phyloP scores from a whole-genome alignment of 1,140 invertebrate species.

The Rhizoglyphus robini region DNA sequence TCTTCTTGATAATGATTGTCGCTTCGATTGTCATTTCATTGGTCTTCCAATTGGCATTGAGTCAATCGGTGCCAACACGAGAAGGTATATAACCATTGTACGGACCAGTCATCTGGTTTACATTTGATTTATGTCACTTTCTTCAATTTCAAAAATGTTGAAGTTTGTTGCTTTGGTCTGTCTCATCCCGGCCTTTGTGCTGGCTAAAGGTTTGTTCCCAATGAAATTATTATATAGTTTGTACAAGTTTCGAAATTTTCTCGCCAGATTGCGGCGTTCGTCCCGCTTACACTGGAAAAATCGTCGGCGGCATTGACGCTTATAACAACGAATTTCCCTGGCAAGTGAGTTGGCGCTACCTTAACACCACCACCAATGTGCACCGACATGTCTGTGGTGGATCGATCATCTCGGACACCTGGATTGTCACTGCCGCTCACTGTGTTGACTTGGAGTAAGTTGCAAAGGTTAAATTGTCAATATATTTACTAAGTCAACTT shows the following conservation, averaged over 20 bases:
- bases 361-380: neutral
- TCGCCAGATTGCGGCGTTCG: neutral
- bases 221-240: neutral
- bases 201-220: neutral
- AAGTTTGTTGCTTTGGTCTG: too few relatives aligned
- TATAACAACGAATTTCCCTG: conserved; percentile 15
- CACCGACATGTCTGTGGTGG: conserved; percentile 50
- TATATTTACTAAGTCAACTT: too few relatives aligned
- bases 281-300: neutral
- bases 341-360: conserved; percentile 4
- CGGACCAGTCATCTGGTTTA: too few relatives aligned
- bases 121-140: too few relatives aligned
- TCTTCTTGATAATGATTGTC: too few relatives aligned
- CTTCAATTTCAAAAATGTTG: too few relatives aligned
- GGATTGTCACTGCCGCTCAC: neutral
- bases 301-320: neutral
- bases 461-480: too few relatives aligned
- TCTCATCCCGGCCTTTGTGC: neutral
- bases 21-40: too few relatives aligned
- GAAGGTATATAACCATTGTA: too few relatives aligned
- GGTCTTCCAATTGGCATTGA: too few relatives aligned
- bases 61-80: too few relatives aligned
- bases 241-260: neutral
- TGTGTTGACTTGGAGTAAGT: neutral
- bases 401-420: too few relatives aligned